Conservation (phyloP, 2,888 invertebrate species). For the Amitus sp. region DNA sequence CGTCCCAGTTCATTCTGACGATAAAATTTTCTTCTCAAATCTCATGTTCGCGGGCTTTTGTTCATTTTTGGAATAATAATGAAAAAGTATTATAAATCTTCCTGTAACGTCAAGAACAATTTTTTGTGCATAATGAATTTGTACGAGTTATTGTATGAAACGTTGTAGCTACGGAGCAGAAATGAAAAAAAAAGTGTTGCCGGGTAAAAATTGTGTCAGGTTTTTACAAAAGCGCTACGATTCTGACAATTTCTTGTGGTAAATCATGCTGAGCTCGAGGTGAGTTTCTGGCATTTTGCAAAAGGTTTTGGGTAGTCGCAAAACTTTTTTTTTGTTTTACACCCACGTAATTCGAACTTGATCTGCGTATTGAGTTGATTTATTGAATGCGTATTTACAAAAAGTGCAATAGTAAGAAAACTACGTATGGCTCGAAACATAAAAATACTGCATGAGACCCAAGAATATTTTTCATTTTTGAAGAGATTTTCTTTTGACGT, state of each 20-base stretch:
- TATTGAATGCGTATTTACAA: constrained; percentile 23
- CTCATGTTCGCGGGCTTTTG: neutral
- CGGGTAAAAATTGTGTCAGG: constrained; percentile 23
- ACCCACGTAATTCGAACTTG: constrained; percentile 17
- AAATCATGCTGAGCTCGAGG: constrained; percentile 40
- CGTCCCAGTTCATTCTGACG: neutral
- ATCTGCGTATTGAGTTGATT: constrained; percentile 22
- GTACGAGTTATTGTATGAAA: constrained; percentile 19
- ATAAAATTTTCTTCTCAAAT: constrained; percentile 4
- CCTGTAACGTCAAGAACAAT: too few relatives aligned
- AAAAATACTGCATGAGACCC: too few relatives aligned
- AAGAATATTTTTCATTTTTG: too few relatives aligned
- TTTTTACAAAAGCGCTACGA: constrained; percentile 9
- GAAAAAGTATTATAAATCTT: too few relatives aligned
- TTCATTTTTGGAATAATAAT: neutral
- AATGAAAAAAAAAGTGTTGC: constrained; percentile 21
- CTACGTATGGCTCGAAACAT: constrained; percentile 25
- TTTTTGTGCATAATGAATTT: constrained; percentile 6
- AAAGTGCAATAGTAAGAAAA: constrained; percentile 22
- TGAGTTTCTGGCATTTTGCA: constrained; percentile 19
- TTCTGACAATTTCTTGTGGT: constrained; percentile 36
- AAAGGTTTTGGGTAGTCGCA: constrained; percentile 8
- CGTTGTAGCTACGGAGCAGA: constrained; percentile 12
- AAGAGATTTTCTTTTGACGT: too few relatives aligned
- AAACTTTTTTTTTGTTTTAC: constrained; percentile 15